A percentile compares a stretch with the other conserved stretches of the same genome.
These are phyloP conservation scores for Dromius quadrimaculatus DNA, from an alignment of 2,888 invertebrate species.

Conservation along the genomic window DNA sequence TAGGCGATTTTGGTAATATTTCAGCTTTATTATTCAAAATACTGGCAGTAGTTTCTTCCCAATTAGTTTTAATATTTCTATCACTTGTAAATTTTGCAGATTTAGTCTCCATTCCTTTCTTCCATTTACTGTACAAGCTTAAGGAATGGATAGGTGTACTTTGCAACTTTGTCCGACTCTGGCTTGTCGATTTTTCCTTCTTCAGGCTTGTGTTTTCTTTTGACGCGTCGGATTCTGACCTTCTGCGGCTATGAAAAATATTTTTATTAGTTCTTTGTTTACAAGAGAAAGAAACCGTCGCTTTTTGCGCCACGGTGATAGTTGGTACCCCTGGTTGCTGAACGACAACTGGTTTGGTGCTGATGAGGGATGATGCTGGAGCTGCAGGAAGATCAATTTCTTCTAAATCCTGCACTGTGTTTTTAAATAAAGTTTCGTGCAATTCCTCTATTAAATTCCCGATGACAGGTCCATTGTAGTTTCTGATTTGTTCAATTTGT, in stretches of 20 bases:
- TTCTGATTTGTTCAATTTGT: conserved; percentile 65
- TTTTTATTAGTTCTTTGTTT: conserved; percentile 59
- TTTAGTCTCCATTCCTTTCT: conserved; percentile 34
- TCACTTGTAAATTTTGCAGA: conserved; percentile 21
- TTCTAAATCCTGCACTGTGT: conserved; percentile 10
- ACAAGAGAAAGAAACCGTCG: conserved; percentile 54
- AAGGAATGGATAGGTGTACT: conserved; percentile 20
- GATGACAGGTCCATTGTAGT: conserved; percentile 76
- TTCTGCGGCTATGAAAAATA: conserved; percentile 60
- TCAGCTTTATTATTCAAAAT: conserved; percentile 64
- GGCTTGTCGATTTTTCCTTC: conserved; percentile 34
- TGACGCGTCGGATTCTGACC: conserved; percentile 60
- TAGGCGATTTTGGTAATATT: conserved; percentile 14
- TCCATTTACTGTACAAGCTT: conserved; percentile 40
- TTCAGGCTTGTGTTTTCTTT: conserved; percentile 58
- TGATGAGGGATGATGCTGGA: neutral
- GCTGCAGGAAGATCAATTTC: conserved; percentile 16
- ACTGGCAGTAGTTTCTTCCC: conserved; percentile 72
- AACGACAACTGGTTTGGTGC: neutral
- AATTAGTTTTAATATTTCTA: conserved; percentile 59
- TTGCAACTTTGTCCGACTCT: conserved; percentile 22
- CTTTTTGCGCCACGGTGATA: conserved; percentile 55
- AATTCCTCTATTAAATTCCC: conserved; percentile 77
- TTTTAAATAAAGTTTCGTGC: conserved; percentile 66
- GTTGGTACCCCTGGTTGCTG: conserved; percentile 19